A percentile compares a stretch with the other conserved stretches of the same genome.
These are phyloP conservation scores for Hyaena hyaena DNA, from an alignment of 2,113 vertebrate species.

Conservation along the genomic window DNA sequence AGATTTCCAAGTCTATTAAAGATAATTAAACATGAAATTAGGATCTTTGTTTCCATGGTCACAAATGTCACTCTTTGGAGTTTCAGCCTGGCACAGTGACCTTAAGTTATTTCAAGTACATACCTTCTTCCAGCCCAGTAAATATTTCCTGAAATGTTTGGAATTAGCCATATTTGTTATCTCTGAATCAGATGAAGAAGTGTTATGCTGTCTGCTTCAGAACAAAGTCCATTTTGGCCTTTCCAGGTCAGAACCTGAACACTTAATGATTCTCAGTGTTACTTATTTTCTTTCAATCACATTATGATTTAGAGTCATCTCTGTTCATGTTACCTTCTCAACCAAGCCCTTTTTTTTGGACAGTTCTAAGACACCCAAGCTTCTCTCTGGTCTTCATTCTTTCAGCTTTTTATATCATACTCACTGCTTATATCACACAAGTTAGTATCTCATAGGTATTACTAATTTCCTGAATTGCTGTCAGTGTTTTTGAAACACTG, in stretches of 20 bases:
- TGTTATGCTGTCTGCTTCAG: accelerated
- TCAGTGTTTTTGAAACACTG: background rate
- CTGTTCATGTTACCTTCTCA: background rate
- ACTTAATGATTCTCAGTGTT: background rate
- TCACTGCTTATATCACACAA: background rate
- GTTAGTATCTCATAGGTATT: background rate
- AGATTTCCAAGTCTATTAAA: background rate
- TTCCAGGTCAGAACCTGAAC: background rate
- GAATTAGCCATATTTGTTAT: background rate
- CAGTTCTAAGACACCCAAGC: background rate
- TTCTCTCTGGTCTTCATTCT: background rate
- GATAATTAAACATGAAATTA: background rate
- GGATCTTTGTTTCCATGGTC: background rate
- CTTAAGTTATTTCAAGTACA: background rate
- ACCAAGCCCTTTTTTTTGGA: background rate
- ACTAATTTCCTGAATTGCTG: background rate
- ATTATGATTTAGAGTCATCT: background rate
- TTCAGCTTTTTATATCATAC: background rate
- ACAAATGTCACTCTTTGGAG: background rate
- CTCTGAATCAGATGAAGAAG: background rate
- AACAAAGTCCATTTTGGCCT: background rate
- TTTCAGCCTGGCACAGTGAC: background rate
- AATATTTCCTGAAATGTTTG: background rate
- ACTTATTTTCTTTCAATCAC: background rate
- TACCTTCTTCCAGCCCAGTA: background rate